phyloP scores from a whole-genome alignment of 2,888 invertebrate species.

The Synergus japonicus region DNA sequence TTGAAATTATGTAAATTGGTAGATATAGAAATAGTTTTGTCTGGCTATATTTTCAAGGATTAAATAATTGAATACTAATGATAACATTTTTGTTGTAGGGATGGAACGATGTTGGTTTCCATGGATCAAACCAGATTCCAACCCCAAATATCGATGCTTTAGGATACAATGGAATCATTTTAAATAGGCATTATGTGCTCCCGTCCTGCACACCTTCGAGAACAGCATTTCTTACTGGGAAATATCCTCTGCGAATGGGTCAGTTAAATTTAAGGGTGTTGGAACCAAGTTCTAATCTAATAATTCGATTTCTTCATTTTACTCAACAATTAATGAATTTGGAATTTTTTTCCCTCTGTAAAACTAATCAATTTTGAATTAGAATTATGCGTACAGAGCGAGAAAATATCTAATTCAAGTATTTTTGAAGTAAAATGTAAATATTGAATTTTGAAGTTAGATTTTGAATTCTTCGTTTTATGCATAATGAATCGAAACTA shows the following conservation, averaged over 20 bases:
- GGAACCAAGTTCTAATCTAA: too few species aligned
- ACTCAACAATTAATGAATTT: too few species aligned
- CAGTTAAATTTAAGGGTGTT: conserved; percentile 40
- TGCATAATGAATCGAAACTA: too few species aligned
- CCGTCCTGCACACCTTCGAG: conserved; percentile 93
- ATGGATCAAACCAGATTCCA: conserved; percentile 91
- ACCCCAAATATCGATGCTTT: conserved; percentile 94
- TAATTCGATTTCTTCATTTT: too few species aligned
- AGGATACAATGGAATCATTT: conserved; percentile 89
- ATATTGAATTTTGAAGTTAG: too few species aligned
- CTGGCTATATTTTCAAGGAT: background rate
- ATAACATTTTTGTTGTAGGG: conserved; percentile 79
- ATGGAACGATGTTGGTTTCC: conserved; percentile 94
- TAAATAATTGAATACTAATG: conserved; percentile 3
- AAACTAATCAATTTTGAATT: too few species aligned
- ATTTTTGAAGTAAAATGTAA: too few species aligned
- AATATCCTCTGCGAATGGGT: conserved; percentile 88
- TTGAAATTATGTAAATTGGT: background rate
- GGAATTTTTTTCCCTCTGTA: too few species aligned
- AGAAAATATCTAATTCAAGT: too few species aligned
- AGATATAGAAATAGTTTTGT: background rate
- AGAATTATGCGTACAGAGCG: too few species aligned
- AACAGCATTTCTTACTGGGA: conserved; percentile 89
- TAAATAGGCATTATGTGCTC: conserved; percentile 92
- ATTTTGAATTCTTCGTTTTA: too few species aligned